These are phyloP conservation scores for Lithobates sylvaticus DNA, from an alignment of 2,797 vertebrate species.

Conservation along the genomic window DNA sequence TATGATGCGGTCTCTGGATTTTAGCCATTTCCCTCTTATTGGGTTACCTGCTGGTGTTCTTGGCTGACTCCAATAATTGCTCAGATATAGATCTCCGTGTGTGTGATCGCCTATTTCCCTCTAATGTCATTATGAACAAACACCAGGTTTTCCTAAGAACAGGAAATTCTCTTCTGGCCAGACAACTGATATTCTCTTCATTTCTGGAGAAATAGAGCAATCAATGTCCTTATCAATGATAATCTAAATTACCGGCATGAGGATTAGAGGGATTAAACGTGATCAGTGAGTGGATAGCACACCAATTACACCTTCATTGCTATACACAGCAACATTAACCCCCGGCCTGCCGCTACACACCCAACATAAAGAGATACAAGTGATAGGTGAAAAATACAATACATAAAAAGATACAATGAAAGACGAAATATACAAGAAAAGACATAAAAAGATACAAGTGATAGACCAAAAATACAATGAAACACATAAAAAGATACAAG, in stretches of 20 bases:
- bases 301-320: background rate
- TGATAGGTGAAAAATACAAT: too few relatives aligned
- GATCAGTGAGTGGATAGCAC: conserved; percentile 7
- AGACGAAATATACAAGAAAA: too few relatives aligned
- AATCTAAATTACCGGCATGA: conserved; percentile 22
- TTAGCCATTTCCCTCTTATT: too few relatives aligned
- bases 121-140: background rate
- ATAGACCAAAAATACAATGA: too few relatives aligned
- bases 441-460: too few relatives aligned
- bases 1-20: too few relatives aligned
- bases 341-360: background rate
- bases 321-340: background rate
- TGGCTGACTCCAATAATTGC: too few relatives aligned
- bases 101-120: background rate
- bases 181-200: too few relatives aligned
- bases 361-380: too few relatives aligned
- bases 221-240: background rate
- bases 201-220: background rate
- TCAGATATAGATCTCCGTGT: background rate
- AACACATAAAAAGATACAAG: too few relatives aligned
- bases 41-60: too few relatives aligned
- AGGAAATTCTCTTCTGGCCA: conserved; percentile 1
- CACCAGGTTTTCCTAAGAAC: background rate
- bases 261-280: conserved; percentile 33
- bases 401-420: too few relatives aligned